Conservation (phyloP, 2,888 invertebrate species). For the Drepana falcataria region DNA sequence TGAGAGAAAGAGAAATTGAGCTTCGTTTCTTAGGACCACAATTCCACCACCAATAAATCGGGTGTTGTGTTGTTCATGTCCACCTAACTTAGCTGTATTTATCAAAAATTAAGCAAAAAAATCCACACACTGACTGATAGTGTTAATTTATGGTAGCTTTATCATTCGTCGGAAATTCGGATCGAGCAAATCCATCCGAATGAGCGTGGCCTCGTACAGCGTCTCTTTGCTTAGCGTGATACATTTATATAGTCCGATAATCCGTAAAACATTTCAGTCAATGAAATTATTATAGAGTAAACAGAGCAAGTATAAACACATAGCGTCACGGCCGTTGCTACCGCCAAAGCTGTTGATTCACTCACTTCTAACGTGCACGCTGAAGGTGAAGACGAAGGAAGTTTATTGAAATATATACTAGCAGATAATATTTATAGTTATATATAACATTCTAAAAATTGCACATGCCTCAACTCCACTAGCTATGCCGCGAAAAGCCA, state of each 20-base stretch:
- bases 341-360: slow-evolving; percentile 53
- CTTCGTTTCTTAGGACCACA: no score
- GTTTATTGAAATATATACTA: slow-evolving; percentile 62
- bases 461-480: slow-evolving; percentile 43
- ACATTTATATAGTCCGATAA: slow-evolving; percentile 17
- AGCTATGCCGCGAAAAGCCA: slow-evolving; percentile 24
- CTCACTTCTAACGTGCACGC: slow-evolving; percentile 44
- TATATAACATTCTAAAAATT: slow-evolving; percentile 62
- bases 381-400: slow-evolving; percentile 66
- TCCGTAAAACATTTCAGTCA: slow-evolving; percentile 58
- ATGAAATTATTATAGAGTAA: slow-evolving; percentile 70
- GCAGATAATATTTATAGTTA: slow-evolving; percentile 68
- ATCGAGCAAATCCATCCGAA: slow-evolving; percentile 10
- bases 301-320: slow-evolving; percentile 59
- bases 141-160: slow-evolving; percentile 24
- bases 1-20: no score
- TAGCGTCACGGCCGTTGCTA: slow-evolving; percentile 63
- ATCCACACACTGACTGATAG: neutral
- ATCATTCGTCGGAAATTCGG: slow-evolving; percentile 14
- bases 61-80: no score
- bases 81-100: no score
- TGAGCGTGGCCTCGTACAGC: slow-evolving; percentile 14
- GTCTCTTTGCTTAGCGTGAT: slow-evolving; percentile 15
- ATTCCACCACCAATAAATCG: no score
- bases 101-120: no score